Evolutionary conservation across 2,888 invertebrate genomes (phyloP).

Genomic region (Drosophila longiperda): DNA sequence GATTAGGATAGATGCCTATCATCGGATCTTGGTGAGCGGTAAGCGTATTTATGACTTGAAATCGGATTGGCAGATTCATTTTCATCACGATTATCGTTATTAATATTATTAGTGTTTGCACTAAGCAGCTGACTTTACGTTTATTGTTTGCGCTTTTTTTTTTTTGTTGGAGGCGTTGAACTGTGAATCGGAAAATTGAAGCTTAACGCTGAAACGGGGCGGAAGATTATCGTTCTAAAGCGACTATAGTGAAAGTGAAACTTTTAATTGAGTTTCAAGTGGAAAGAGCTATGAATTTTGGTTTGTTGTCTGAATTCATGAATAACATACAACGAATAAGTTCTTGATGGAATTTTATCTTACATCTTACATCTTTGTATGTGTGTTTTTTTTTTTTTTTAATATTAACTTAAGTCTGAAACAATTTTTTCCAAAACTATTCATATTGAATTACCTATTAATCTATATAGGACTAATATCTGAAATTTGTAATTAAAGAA

Average conservation of each 20-base stretch:
- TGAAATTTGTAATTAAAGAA: background rate
- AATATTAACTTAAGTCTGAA: background rate
- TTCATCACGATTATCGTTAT: slow-evolving; percentile 70
- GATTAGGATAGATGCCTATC: slow-evolving; percentile 38
- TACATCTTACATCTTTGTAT: background rate
- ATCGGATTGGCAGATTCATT: slow-evolving; percentile 68
- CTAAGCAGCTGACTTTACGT: slow-evolving; percentile 45
- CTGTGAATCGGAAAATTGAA: slow-evolving; percentile 61
- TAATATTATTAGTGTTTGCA: slow-evolving; percentile 74
- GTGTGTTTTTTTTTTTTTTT: too few relatives aligned
- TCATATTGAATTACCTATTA: background rate
- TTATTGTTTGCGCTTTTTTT: slow-evolving; percentile 5
- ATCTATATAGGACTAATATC: too few relatives aligned
- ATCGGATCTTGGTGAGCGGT: slow-evolving; percentile 20
- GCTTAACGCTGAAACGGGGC: slow-evolving; percentile 22
- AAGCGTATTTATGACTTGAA: slow-evolving; percentile 68
- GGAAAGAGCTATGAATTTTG: slow-evolving; percentile 4
- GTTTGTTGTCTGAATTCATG: background rate
- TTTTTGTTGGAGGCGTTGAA: slow-evolving; percentile 44
- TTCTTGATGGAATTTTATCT: background rate
- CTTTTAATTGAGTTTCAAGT: background rate
- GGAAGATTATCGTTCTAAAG: slow-evolving; percentile 29
- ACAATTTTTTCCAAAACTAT: background rate
- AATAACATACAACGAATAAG: background rate
- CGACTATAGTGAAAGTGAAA: slow-evolving; percentile 9